phyloP scores from a whole-genome alignment of 35 echinoderm and acorn worm species.

The Ophioderma brevispina region DNA sequence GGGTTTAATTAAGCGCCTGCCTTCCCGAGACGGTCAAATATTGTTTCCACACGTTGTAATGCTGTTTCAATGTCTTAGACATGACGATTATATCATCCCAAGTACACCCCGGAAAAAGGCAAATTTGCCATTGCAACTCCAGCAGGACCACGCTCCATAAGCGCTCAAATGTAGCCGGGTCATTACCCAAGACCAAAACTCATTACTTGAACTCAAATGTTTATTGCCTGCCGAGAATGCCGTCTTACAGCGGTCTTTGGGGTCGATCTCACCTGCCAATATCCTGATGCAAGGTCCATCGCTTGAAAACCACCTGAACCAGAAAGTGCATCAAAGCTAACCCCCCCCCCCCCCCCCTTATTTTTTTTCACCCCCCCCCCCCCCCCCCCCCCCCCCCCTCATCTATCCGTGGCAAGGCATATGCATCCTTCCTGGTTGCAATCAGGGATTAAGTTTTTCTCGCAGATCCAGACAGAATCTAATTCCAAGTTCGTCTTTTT shows the following conservation, averaged over 20 bases:
- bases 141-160: slow-evolving; percentile 8
- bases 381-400: no score
- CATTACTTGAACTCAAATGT: slow-evolving; percentile 34
- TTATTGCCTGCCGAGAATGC: slow-evolving; percentile 16
- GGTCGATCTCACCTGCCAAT: slow-evolving; percentile 40
- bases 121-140: slow-evolving; percentile 17
- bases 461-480: slow-evolving; percentile 54
- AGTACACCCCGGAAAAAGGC: neutral
- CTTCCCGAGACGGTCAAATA: neutral
- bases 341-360: no score
- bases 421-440: slow-evolving; percentile 52
- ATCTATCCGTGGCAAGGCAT: slow-evolving; percentile 58
- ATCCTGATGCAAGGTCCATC: neutral
- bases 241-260: neutral
- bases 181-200: slow-evolving; percentile 23
- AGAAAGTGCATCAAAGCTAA: no score
- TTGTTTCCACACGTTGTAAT: neutral
- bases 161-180: slow-evolving; percentile 33
- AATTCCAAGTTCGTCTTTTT: slow-evolving; percentile 57
- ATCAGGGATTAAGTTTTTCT: slow-evolving; percentile 30
- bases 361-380: no score
- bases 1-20: slow-evolving; percentile 28
- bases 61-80: neutral
- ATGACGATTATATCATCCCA: slow-evolving; percentile 13
- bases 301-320: neutral